Evolutionary conservation across 2,113 vertebrate genomes (phyloP), one percentile per base, ranked within the genome.

Genomic region (Centropus bengalensis): DNA sequence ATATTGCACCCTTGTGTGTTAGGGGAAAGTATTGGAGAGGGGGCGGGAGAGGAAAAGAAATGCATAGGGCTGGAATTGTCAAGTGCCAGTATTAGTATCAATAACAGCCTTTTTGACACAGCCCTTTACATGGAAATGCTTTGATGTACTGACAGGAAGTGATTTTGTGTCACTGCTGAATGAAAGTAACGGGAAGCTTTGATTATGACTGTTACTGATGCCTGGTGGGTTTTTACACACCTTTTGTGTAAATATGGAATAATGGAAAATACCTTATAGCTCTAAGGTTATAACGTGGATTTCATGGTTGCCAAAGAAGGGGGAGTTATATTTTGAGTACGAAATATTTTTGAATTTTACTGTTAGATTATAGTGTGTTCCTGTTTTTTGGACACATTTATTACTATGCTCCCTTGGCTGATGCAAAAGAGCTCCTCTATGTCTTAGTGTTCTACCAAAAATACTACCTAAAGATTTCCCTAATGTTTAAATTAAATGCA

Each of bases 71-170:
- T 79, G 44, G 16, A 49, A 20, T 42, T 82, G 68, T 76, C 85
- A 95, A 76, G 75, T 67, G 30, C 54, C 54, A 73, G 54, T 69
- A 23, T 56, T 64, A 71, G 67, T 80, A 60, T 77, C 92, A 91
- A 28, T 89, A 82, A 77, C 71, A 94, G 60, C 40, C 78, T 84
- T 85, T 62, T 68, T 4, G 6, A 85, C 69, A 60, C 40, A 52
- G 24, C 5, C 4, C 51, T 86, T 70, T 69, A 66, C 80, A 45
- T 89, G 63, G 71, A 55, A 82, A 74, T 75, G 44, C 58, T 83
- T 95, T 94, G 85, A 96, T 70, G 67, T 93, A 28, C 59, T 96
- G 94, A 86, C 82, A 79, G 38, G 92, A 95, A 87, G 58, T 73
- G 68, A 80, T 94, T 93, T 91, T 47, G 42, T 81, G 49, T 91